Evolutionary conservation across 1,140 invertebrate genomes (phyloP).

Genomic region (Drosophila tropicalis): DNA sequence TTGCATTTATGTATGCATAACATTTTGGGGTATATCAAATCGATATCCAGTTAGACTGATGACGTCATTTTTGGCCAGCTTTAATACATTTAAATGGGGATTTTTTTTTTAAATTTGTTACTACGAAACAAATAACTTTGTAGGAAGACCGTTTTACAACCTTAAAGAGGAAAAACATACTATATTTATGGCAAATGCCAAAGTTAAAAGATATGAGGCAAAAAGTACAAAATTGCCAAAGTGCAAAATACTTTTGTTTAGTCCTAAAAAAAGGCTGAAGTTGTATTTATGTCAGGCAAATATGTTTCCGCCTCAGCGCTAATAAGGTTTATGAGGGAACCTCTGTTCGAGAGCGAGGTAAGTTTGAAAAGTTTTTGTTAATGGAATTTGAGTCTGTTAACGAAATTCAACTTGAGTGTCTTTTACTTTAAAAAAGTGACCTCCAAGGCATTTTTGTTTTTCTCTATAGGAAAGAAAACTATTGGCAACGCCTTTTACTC

Average conservation of each 20-base stretch:
- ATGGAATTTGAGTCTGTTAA: no score
- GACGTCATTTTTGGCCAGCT: background rate
- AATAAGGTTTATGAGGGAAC: constrained; percentile 76
- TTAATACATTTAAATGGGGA: background rate
- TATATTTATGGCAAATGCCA: constrained; percentile 50
- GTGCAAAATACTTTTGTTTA: constrained; percentile 64
- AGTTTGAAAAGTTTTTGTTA: background rate
- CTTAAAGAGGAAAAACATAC: constrained; percentile 33
- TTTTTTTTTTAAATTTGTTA: background rate
- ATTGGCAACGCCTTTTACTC: no score
- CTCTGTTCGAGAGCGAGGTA: constrained; percentile 3
- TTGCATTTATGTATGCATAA: no score
- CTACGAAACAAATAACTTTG: background rate
- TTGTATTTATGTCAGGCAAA: constrained; percentile 79
- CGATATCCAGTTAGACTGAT: background rate
- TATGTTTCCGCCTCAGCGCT: constrained; percentile 78
- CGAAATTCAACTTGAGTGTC: no score
- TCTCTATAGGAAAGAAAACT: no score
- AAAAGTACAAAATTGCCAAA: constrained; percentile 69
- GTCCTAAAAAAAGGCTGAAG: constrained; percentile 47
- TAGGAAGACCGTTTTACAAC: constrained; percentile 2
- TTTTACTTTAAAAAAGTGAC: no score
- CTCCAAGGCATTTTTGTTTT: no score
- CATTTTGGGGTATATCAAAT: no score
- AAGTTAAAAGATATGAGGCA: constrained; percentile 57